Percentiles rank a stretch among this genome's conserved stretches.
Evolutionary conservation across 2,888 invertebrate genomes (phyloP).

Genomic region (Himalopsyche japonica): DNA sequence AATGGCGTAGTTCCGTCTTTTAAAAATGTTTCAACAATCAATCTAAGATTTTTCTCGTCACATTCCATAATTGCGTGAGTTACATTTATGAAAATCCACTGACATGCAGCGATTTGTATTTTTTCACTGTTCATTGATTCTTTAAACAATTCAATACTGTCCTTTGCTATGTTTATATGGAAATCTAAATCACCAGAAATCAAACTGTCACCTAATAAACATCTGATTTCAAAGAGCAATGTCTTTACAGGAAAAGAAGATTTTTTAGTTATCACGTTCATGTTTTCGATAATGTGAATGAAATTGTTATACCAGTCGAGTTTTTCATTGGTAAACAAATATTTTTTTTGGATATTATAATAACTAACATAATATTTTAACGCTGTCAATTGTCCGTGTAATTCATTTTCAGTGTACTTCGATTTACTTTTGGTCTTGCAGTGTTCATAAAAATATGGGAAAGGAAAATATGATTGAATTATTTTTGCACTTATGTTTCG

Average conservation of each 20-base stretch:
- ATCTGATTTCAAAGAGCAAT: constrained; percentile 27
- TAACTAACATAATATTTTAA: constrained; percentile 22
- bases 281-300: not conserved
- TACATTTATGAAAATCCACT: constrained; percentile 23
- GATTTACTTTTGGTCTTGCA: constrained; percentile 40
- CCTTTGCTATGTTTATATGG: not conserved
- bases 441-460: constrained; percentile 44
- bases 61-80: constrained; percentile 13
- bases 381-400: constrained; percentile 34
- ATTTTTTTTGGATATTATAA: constrained; percentile 22
- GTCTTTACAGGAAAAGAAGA: constrained; percentile 26
- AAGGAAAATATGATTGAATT: constrained; percentile 52
- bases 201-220: not conserved
- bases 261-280: constrained; percentile 3
- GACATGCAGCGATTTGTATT: constrained; percentile 15
- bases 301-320: not conserved
- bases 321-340: not conserved
- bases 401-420: constrained; percentile 19
- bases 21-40: constrained; percentile 11
- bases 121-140: not conserved
- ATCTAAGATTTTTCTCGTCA: constrained; percentile 3
- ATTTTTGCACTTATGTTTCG: constrained; percentile 53
- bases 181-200: not conserved
- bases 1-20: not conserved
- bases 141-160: not conserved